phyloP scores from a whole-genome alignment of 2,888 invertebrate genomes.

The Andrena chrysosceles region DNA sequence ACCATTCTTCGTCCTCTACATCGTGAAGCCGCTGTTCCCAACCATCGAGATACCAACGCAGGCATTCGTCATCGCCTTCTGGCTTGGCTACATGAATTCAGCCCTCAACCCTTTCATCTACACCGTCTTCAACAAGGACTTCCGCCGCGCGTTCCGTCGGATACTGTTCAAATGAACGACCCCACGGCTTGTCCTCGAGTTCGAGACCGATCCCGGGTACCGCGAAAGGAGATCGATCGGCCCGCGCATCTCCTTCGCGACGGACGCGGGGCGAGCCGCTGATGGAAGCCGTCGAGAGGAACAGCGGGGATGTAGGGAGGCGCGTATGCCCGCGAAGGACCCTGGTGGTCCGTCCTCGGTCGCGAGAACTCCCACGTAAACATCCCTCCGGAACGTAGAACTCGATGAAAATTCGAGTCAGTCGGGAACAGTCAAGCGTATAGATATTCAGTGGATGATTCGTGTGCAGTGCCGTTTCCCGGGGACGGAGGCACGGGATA shows the following conservation, averaged over 20 bases:
- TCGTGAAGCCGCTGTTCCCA: conserved; percentile 93
- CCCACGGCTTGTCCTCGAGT: conserved; percentile 1
- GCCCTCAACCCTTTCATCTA: conserved; percentile 98
- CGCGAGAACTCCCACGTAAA: background rate
- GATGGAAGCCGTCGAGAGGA: background rate
- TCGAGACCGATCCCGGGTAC: conserved; percentile 14
- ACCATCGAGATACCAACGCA: conserved; percentile 91
- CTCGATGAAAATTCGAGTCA: conserved; percentile 18
- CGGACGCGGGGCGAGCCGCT: background rate
- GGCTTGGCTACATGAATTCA: conserved; percentile 99
- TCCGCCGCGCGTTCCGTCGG: conserved; percentile 96
- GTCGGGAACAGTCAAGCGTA: conserved; percentile 5
- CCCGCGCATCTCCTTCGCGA: background rate
- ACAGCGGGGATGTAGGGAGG: background rate
- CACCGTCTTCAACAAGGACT: conserved; percentile 99
- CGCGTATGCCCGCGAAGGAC: background rate
- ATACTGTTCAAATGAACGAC: conserved; percentile 95
- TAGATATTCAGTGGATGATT: background rate
- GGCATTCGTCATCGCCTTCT: conserved; percentile 97
- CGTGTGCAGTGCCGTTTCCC: background rate
- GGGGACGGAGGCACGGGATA: background rate
- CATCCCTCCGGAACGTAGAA: background rate
- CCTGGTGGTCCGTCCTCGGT: background rate
- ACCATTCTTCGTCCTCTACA: conserved; percentile 98
- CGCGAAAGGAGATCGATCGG: conserved; percentile 17